Evolutionary conservation across 2,797 vertebrate genomes (phyloP).

Genomic region (Brachymystax lenok): DNA sequence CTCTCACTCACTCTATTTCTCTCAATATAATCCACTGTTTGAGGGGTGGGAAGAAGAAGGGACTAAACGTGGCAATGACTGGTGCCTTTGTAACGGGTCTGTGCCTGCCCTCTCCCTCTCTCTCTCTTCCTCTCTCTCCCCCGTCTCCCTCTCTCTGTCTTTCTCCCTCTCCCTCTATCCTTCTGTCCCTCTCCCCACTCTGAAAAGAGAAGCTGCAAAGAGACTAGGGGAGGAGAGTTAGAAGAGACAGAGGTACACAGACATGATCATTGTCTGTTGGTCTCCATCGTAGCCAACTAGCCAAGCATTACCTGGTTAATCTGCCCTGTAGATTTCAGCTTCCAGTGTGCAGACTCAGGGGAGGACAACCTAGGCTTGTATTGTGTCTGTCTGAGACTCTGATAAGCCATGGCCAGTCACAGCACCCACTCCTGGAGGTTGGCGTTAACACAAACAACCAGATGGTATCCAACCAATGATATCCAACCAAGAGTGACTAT

Average conservation of each 20-base stretch:
- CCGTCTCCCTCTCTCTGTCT: conserved; percentile 22
- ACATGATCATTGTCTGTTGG: neutral
- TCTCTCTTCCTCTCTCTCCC: conserved; percentile 24
- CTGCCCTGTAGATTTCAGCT: neutral
- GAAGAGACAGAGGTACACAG: neutral
- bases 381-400: conserved; percentile 3
- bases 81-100: conserved; percentile 2
- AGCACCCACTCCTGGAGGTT: neutral
- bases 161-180: neutral
- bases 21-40: neutral
- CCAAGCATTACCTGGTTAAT: neutral
- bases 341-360: neutral
- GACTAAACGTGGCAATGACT: conserved; percentile 17
- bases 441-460: neutral
- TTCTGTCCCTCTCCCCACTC: neutral
- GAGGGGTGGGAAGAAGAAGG: conserved; percentile 5
- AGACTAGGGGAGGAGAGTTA: neutral
- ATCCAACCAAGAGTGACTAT: neutral
- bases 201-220: neutral
- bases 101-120: conserved; percentile 7
- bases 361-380: neutral
- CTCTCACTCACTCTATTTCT: conserved; percentile 34
- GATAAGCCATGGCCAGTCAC: conserved; percentile 1
- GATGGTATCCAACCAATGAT: neutral
- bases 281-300: neutral